Base-by-base conservation (phyloP, 2,797 vertebrate genomes). In the Glyptemys insculpta region DNA sequence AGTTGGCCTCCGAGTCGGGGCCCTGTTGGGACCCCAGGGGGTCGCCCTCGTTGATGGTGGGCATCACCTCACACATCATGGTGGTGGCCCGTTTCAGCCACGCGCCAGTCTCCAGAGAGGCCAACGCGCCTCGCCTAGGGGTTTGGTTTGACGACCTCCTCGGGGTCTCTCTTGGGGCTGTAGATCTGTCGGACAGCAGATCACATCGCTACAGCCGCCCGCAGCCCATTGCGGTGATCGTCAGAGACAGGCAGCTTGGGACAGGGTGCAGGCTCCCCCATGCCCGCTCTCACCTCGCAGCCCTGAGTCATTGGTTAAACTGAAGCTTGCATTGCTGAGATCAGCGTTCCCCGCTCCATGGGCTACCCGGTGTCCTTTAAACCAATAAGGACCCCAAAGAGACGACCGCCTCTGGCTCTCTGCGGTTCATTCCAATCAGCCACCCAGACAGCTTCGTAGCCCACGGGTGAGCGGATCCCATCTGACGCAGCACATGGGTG, bases 41-140 rank as follows among this genome's bases (percentile, higher is more conserved):
- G 98, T 99, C 99, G 97, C 99, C 99, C 98, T 99, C 99, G 12
- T 97, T 99, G 97, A 99, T 99, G 96, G 99, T 99, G 96, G 99
- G 99, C 99, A 99, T 99, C 98, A 99, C 99, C 97, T 99, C 99
- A 96, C 99, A 99, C 99, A 99, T 99, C 99, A 99, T 99, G 98
- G 96, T 81, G 92, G 68, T 99, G 98, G 97, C 86, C 89, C 16
- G 79, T 2, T 76, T 34, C 5, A 37, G 92, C 91, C 31, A 87
- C n/a, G 9, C 0, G 37, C 56, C 14, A 53, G 74, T 94, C 74
- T 95, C 96, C 91, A 86, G 84, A 90, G 89, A 16, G 14, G 88
- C 83, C 68, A 87, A 81, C 41, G 50, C 2, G 23, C 23, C 74
- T 49, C 4, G 44, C 44, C 15, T 29, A 31, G 44, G 25, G 83